phyloP scores from a whole-genome alignment of 2,888 invertebrate species.

The Phaedon cochleariae region DNA sequence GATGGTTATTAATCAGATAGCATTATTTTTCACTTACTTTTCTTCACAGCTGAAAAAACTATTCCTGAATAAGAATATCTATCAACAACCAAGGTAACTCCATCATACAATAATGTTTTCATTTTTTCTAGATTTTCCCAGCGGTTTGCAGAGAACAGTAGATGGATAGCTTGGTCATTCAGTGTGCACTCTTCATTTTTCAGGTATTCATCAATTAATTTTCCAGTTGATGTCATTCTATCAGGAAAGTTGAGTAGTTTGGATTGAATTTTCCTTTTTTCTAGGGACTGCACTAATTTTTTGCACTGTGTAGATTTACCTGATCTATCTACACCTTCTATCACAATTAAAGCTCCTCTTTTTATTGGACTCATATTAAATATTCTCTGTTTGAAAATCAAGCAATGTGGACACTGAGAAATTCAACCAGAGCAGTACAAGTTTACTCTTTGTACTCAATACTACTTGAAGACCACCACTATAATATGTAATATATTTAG shows the following conservation, averaged over 20 bases:
- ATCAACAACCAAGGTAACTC: slow-evolving; percentile 87
- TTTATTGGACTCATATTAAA: slow-evolving; percentile 36
- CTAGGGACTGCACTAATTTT: slow-evolving; percentile 70
- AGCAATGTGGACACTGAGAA: too few relatives aligned
- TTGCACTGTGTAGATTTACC: slow-evolving; percentile 95
- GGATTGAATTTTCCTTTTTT: slow-evolving; percentile 62
- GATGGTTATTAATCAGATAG: too few relatives aligned
- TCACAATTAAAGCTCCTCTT: slow-evolving; percentile 88
- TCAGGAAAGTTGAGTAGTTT: slow-evolving; percentile 73
- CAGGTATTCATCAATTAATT: slow-evolving; percentile 82
- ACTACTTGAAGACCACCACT: too few relatives aligned
- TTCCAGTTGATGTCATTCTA: slow-evolving; percentile 80
- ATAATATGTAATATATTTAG: too few relatives aligned
- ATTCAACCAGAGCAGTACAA: too few relatives aligned
- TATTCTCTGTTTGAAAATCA: too few relatives aligned
- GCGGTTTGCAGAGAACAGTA: slow-evolving; percentile 93
- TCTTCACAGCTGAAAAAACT: slow-evolving; percentile 82
- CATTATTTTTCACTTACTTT: slow-evolving; percentile 63
- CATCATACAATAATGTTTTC: slow-evolving; percentile 69
- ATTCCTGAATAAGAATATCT: slow-evolving; percentile 95
- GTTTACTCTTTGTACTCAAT: too few relatives aligned
- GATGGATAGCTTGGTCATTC: slow-evolving; percentile 85
- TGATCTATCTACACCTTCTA: slow-evolving; percentile 93
- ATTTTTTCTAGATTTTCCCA: slow-evolving; percentile 86
- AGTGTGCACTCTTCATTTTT: slow-evolving; percentile 71